Conservation (phyloP, 2,797 vertebrate species). For the Chanos chanos region DNA sequence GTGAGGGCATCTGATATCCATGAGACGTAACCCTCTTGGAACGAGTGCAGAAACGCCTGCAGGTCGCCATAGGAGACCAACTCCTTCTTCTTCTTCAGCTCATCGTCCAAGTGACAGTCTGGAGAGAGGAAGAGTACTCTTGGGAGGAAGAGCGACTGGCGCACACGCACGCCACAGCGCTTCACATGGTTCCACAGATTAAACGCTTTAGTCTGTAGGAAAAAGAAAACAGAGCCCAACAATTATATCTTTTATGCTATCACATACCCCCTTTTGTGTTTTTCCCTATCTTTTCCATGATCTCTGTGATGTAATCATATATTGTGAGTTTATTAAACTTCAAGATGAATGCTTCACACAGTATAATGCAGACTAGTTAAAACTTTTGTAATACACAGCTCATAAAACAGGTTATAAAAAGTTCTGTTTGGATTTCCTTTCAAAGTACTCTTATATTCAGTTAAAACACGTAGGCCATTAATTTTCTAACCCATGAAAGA, state of each 20-base stretch:
- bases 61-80: constrained; percentile 60
- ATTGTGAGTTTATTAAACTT: too few relatives aligned
- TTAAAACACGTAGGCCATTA: too few relatives aligned
- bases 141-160: constrained; percentile 59
- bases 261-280: too few relatives aligned
- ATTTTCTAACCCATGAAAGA: too few relatives aligned
- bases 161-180: constrained; percentile 60
- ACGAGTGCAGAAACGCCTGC: constrained; percentile 64
- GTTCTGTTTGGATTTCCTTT: too few relatives aligned
- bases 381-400: too few relatives aligned
- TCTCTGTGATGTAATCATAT: too few relatives aligned
- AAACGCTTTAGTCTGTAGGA: constrained; percentile 61
- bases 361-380: too few relatives aligned
- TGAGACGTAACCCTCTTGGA: constrained; percentile 63
- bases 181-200: constrained; percentile 64
- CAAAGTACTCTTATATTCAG: too few relatives aligned
- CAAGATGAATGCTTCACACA: too few relatives aligned
- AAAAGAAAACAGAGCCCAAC: neutral
- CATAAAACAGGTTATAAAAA: too few relatives aligned
- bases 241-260: neutral
- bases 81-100: constrained; percentile 65
- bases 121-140: constrained; percentile 69
- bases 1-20: constrained; percentile 70
- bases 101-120: constrained; percentile 62
- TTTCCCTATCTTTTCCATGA: too few relatives aligned